These are phyloP conservation scores for Balaenoptera acutorostrata DNA, from an alignment of 2,113 vertebrate species.

Conservation along the genomic window DNA sequence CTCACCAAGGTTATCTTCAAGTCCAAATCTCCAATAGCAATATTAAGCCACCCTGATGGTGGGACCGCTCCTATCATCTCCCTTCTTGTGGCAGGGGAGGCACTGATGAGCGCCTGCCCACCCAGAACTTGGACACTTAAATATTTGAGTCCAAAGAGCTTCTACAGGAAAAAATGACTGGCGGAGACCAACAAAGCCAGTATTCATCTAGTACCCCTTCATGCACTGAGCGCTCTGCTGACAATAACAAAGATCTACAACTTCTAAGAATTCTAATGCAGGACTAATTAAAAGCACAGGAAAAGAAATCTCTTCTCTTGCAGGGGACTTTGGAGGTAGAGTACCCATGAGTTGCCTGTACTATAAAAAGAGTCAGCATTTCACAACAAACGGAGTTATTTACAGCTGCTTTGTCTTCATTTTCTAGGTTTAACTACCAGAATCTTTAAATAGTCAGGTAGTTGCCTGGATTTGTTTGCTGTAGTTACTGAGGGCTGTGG, in stretches of 20 bases:
- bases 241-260: background rate
- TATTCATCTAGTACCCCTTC: background rate
- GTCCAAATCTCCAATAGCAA: background rate
- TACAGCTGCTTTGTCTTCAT: constrained; percentile 28
- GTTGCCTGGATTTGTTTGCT: constrained; percentile 47
- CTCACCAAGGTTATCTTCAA: background rate
- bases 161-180: background rate
- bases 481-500: constrained; percentile 40
- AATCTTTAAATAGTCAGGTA: constrained; percentile 23
- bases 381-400: constrained; percentile 55
- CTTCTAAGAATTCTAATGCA: constrained; percentile 38
- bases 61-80: background rate
- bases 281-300: constrained; percentile 51
- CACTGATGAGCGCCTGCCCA: background rate
- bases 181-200: background rate
- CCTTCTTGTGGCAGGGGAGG: background rate
- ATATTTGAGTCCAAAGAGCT: background rate
- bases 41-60: background rate
- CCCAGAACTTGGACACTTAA: background rate
- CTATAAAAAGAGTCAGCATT: constrained; percentile 62
- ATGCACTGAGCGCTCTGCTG: background rate
- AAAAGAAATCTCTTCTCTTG: constrained; percentile 42
- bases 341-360: constrained; percentile 56
- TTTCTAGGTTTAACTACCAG: constrained; percentile 31
- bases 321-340: background rate